Evolutionary conservation across 2,888 invertebrate species (phyloP), one percentile per base, ranked within the genome.

Genomic region (Gerris lacustris): DNA sequence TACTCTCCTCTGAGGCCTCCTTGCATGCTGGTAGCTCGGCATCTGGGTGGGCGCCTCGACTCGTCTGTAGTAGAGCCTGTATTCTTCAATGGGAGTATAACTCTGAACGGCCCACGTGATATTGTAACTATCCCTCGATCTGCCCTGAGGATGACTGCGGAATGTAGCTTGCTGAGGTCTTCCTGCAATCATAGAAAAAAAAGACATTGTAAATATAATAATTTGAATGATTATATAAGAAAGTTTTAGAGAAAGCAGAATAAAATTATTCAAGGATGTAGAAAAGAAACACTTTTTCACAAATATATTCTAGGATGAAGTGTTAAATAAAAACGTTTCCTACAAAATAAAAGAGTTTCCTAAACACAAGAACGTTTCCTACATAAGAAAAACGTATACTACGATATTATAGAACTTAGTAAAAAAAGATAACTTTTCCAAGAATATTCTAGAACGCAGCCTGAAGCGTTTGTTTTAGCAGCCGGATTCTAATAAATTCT

Each of bases 71-170:
- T 84, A 83, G 75, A 88, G 80, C 80, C 86, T 85, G 80, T 86
- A 87, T 79, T 87, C 87, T 77, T 86, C 86, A 72, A 88, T 85
- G 70, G 87, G 86, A 75, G 86, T 85, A 78, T 86, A 84, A 70
- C 87, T 87, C 78, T 87, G 86, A 45, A 87, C 87, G 66, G 84
- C 83, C 87, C 87, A 88, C 68, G 86, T 86, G 75, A 88, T 86
- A 79, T 87, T 87, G 80, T 87, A 88, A 78, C 85, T 86, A 76
- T 83, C 83, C 73, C 81, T 79, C 79, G 81, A 86, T 76, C 84
- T 83, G 74, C 87, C 86, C 76, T 84, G 82, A 72, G 85, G 84
- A 74, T 85, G 84, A 76, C 87, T 87, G 77, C 83, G 84, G 80
- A 88, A 87, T 76, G 84, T 83, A 63, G 86, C 87, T 72, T 85